A percentile compares a stretch with the other conserved stretches of the same genome.
Conservation (phyloP, 2,888 invertebrate species). For the Volucella bombylans region DNA sequence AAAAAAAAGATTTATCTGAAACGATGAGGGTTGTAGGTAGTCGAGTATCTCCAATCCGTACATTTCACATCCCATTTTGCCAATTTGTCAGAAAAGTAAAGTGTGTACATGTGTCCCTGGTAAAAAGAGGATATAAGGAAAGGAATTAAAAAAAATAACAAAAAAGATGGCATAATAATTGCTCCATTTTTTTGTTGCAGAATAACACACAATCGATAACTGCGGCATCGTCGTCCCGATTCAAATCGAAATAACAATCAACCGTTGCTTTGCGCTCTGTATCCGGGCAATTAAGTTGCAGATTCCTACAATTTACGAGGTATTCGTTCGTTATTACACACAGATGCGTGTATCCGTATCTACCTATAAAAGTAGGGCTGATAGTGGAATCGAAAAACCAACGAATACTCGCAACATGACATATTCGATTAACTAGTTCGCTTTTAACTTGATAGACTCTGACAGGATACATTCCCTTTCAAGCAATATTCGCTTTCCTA, state of each 20-base stretch:
- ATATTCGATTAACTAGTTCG: slow-evolving; percentile 43
- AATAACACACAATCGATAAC: slow-evolving; percentile 20
- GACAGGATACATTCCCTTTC: slow-evolving; percentile 66
- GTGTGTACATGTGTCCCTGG: background rate
- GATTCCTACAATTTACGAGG: slow-evolving; percentile 58
- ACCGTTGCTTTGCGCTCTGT: slow-evolving; percentile 26
- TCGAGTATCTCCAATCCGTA: slow-evolving; percentile 27
- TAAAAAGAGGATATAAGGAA: slow-evolving; percentile 23
- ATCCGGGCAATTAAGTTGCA: slow-evolving; percentile 54
- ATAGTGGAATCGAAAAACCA: slow-evolving; percentile 8
- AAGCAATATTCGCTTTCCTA: slow-evolving; percentile 37
- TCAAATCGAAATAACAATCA: slow-evolving; percentile 28
- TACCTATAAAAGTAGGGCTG: background rate
- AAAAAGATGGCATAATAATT: slow-evolving; percentile 52
- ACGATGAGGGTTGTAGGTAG: slow-evolving; percentile 7
- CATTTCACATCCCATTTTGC: slow-evolving; percentile 51
- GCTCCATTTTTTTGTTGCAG: slow-evolving; percentile 61
- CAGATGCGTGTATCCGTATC: slow-evolving; percentile 55
- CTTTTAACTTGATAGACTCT: slow-evolving; percentile 59
- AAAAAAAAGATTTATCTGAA: slow-evolving; percentile 22
- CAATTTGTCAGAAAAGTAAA: slow-evolving; percentile 64
- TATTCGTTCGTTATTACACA: slow-evolving; percentile 40
- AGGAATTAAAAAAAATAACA: slow-evolving; percentile 59
- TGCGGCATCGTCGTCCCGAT: background rate
- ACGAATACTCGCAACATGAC: slow-evolving; percentile 3